Conservation (phyloP, 1,140 invertebrate genomes). For the Solenopsis invicta region DNA sequence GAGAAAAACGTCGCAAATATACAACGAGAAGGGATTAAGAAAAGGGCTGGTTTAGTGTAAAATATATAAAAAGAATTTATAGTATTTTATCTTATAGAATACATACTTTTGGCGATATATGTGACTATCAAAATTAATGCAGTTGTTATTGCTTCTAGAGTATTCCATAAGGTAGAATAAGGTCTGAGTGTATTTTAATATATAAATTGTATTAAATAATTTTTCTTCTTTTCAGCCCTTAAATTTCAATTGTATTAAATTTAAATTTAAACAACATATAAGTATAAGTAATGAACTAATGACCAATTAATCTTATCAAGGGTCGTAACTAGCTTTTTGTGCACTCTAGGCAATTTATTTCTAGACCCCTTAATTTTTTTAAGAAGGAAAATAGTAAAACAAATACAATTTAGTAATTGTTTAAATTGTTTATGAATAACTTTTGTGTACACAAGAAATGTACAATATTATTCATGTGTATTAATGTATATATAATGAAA, state of each 20-base stretch:
- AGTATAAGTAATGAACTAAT: no score
- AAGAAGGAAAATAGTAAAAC: no score
- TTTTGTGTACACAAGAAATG: no score
- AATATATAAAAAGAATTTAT: background rate
- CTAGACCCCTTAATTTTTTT: no score
- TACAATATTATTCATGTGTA: no score
- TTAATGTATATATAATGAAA: no score
- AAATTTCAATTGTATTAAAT: conserved; percentile 3
- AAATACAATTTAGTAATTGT: no score
- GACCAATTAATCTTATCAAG: background rate
- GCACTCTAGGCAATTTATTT: no score
- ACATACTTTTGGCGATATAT: background rate
- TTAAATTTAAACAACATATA: no score
- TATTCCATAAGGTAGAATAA: background rate
- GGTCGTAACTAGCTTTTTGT: no score
- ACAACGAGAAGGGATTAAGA: background rate
- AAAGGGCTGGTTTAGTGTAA: background rate
- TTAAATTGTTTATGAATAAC: no score
- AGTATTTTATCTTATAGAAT: conserved; percentile 15
- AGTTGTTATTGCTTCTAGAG: background rate
- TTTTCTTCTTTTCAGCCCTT: conserved; percentile 15
- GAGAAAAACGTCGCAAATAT: background rate
- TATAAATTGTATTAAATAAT: no score
- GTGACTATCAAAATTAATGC: background rate
- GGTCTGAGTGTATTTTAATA: background rate